Evolutionary conservation across 2,113 vertebrate species (phyloP).

Genomic region (Corvus moneduloides): DNA sequence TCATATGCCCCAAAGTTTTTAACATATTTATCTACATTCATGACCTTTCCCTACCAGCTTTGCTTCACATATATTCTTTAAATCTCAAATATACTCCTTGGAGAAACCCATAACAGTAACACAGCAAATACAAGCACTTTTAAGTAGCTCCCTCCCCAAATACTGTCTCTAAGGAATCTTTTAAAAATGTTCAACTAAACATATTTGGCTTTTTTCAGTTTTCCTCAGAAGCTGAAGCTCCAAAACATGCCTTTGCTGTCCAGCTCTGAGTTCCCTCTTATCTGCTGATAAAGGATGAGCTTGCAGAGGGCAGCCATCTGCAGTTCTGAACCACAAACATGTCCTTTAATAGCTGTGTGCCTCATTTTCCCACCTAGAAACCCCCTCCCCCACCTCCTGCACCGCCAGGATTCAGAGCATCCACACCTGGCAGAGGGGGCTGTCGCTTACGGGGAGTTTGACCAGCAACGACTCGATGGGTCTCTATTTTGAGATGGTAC

Average conservation of each 20-base stretch:
- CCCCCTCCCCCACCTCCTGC: neutral
- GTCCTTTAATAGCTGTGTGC: neutral
- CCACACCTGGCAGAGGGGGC: fast-evolving
- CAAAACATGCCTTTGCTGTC: neutral
- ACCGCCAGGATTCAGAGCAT: neutral
- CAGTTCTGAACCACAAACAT: neutral
- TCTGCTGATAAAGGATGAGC: neutral
- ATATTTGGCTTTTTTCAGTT: neutral
- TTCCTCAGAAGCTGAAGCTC: neutral
- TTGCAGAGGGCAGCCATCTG: neutral
- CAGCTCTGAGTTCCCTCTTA: neutral
- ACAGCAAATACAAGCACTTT: neutral
- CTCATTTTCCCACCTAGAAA: neutral
- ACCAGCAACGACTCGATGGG: neutral
- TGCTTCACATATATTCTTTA: neutral
- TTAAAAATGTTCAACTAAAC: neutral
- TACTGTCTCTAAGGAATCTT: neutral
- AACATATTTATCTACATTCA: neutral
- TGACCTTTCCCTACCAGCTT: neutral
- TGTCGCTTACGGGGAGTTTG: fast-evolving
- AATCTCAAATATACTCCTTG: neutral
- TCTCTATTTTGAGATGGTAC: neutral
- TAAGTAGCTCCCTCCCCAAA: neutral
- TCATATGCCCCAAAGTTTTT: neutral
- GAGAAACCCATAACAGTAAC: neutral